Conservation (phyloP, 2,113 vertebrate genomes). For the Salminus brasiliensis region DNA sequence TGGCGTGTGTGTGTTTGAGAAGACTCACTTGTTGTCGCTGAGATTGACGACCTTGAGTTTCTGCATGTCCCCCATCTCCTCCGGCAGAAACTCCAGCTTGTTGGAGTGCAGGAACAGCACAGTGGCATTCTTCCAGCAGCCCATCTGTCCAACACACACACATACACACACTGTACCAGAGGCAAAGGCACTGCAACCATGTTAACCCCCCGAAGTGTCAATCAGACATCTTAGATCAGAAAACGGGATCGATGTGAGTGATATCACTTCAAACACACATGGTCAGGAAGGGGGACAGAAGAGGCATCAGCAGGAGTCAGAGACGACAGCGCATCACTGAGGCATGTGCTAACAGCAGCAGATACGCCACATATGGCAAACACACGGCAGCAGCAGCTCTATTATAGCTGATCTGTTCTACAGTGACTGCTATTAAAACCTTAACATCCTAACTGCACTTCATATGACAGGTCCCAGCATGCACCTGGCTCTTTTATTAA, state of each 20-base stretch:
- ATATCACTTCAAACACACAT: background rate
- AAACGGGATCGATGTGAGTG: background rate
- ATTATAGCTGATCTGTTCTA: background rate
- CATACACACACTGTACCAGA: background rate
- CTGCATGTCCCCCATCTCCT: slow-evolving; percentile 98
- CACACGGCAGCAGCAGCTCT: background rate
- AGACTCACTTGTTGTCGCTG: slow-evolving; percentile 95
- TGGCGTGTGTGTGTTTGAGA: background rate
- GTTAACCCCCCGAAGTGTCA: background rate
- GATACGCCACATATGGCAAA: background rate
- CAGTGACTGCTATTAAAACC: too few relatives aligned
- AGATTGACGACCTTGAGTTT: slow-evolving; percentile 96
- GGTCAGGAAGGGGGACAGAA: background rate
- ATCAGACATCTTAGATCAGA: background rate
- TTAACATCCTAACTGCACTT: too few relatives aligned
- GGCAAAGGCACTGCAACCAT: background rate
- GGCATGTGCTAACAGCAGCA: background rate
- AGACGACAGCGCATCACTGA: background rate
- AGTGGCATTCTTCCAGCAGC: slow-evolving; percentile 85
- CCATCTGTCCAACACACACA: slow-evolving; percentile 78
- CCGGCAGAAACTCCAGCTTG: slow-evolving; percentile 94
- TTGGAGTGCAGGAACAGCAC: slow-evolving; percentile 97
- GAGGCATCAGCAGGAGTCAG: background rate
- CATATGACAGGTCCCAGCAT: too few relatives aligned
- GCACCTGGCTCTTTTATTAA: too few relatives aligned